These are phyloP conservation scores for Melinaea marsaeus DNA, from an alignment of 2,888 invertebrate genomes.

Conservation along the genomic window DNA sequence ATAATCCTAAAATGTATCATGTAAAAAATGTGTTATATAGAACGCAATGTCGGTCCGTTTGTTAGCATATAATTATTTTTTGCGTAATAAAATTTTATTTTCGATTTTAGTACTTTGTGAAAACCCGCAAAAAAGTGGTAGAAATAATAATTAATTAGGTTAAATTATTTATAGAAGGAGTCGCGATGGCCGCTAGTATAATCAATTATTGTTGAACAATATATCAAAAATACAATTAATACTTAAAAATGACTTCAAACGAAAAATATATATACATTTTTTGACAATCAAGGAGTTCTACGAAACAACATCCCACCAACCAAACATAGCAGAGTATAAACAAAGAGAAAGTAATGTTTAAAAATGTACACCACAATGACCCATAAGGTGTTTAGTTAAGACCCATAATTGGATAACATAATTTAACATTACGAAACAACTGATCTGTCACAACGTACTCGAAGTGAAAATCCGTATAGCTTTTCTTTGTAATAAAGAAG, in stretches of 20 bases:
- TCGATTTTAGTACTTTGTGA: too few species aligned
- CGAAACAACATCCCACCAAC: neutral
- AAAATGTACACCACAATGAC: neutral
- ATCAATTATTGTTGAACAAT: too few species aligned
- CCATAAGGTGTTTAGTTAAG: slow-evolving; percentile 3
- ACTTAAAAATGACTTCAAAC: neutral
- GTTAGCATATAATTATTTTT: too few species aligned
- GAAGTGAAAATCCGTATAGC: slow-evolving; percentile 5
- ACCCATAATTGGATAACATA: slow-evolving; percentile 4
- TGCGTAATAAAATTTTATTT: too few species aligned
- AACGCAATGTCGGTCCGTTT: too few species aligned
- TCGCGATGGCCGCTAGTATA: too few species aligned
- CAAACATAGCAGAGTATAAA: neutral
- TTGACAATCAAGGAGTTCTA: neutral
- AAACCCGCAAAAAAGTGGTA: too few species aligned
- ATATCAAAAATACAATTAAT: too few species aligned
- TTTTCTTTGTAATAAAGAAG: slow-evolving; percentile 2
- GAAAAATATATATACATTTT: neutral
- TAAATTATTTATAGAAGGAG: too few species aligned
- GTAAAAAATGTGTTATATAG: neutral
- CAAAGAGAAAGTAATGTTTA: slow-evolving; percentile 4
- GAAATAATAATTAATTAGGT: too few species aligned
- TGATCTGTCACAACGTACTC: neutral
- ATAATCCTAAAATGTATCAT: neutral
- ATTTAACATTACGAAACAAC: slow-evolving; percentile 4